Evolutionary conservation across 2,888 invertebrate species (phyloP).

Genomic region (Synergus gifuensis): DNA sequence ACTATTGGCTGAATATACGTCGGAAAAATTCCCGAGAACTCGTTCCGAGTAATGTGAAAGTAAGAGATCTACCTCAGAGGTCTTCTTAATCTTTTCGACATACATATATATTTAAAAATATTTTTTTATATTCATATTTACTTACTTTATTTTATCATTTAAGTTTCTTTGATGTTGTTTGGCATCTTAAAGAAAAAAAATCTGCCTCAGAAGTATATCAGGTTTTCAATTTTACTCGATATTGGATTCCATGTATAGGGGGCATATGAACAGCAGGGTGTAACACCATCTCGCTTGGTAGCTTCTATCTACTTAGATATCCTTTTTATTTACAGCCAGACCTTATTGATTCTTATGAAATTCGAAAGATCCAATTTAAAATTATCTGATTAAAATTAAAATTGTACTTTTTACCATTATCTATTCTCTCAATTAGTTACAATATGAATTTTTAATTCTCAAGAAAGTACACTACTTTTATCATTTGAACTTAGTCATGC

Average conservation of each 20-base stretch:
- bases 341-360: too few species aligned
- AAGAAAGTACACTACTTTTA: too few species aligned
- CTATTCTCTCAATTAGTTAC: too few species aligned
- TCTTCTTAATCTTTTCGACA: neutral
- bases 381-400: too few species aligned
- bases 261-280: neutral
- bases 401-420: too few species aligned
- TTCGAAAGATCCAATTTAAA: too few species aligned
- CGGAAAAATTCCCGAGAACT: slow-evolving; percentile 28
- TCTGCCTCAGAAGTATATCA: neutral
- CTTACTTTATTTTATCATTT: neutral
- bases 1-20: slow-evolving; percentile 61
- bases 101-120: too few species aligned
- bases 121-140: neutral
- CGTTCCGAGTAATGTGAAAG: slow-evolving; percentile 13
- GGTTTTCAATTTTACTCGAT: neutral
- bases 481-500: too few species aligned
- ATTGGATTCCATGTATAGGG: neutral
- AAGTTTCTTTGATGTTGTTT: neutral
- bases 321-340: too few species aligned
- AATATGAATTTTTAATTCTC: too few species aligned
- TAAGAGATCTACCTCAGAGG: slow-evolving; percentile 8
- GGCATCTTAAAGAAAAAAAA: neutral
- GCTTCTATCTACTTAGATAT: too few species aligned
- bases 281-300: neutral